phyloP scores from a whole-genome alignment of 2,888 invertebrate species.

The Eretmocerus hayati region DNA sequence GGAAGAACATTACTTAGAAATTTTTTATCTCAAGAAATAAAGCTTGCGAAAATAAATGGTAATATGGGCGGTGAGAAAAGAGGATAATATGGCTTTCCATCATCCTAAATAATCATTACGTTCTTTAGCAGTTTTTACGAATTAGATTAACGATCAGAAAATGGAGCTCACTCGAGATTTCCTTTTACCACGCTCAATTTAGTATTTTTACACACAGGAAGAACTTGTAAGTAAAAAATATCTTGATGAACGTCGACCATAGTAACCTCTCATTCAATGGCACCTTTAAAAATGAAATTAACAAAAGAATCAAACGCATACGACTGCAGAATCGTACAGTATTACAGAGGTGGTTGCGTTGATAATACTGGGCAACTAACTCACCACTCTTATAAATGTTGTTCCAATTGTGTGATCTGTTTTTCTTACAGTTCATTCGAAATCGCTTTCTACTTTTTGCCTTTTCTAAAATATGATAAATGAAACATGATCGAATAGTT shows the following conservation, averaged over 20 bases:
- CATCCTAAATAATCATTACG: too few species aligned
- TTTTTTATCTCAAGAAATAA: slow-evolving; percentile 30
- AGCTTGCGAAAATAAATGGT: slow-evolving; percentile 12
- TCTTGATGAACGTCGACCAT: slow-evolving; percentile 6
- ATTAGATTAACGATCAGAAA: too few species aligned
- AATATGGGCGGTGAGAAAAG: neutral
- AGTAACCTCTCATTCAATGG: slow-evolving; percentile 12
- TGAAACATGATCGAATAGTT: slow-evolving; percentile 41
- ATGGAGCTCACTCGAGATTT: too few species aligned
- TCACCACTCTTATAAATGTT: slow-evolving; percentile 48
- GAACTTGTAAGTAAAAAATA: too few species aligned
- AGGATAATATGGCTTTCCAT: neutral
- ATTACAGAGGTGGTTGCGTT: slow-evolving; percentile 41
- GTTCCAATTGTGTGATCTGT: slow-evolving; percentile 46
- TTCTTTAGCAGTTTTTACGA: too few species aligned
- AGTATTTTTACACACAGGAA: too few species aligned
- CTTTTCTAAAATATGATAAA: slow-evolving; percentile 48
- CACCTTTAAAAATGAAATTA: neutral
- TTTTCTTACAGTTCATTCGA: slow-evolving; percentile 42
- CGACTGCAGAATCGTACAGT: slow-evolving; percentile 43
- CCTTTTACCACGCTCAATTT: too few species aligned
- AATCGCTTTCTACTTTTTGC: slow-evolving; percentile 48
- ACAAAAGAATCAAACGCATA: slow-evolving; percentile 26
- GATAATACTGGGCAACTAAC: slow-evolving; percentile 44
- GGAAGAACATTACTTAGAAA: slow-evolving; percentile 48